Percentiles rank a stretch among this genome's conserved stretches.
These are phyloP conservation scores for Scartelaos histophorus DNA, from an alignment of 2,113 vertebrate species.

Conservation along the genomic window DNA sequence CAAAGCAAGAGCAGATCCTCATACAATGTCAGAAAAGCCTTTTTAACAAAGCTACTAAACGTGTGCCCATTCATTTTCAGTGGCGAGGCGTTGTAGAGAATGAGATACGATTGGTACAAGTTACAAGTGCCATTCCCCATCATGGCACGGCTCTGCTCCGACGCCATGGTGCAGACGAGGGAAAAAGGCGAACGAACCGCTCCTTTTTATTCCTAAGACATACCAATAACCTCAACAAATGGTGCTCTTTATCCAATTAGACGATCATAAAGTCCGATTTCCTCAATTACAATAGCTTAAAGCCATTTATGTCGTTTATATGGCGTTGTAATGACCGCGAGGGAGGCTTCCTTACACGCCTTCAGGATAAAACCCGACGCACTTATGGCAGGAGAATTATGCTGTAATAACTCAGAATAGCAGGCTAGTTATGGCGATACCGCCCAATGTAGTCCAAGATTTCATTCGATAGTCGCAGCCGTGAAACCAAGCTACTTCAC, in stretches of 20 bases:
- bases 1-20: background rate
- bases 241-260: background rate
- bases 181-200: conserved; percentile 18
- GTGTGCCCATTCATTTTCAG: conserved; percentile 38
- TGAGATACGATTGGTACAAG: background rate
- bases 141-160: conserved; percentile 16
- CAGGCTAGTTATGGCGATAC: conserved; percentile 10
- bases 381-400: conserved; percentile 31
- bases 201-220: background rate
- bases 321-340: background rate
- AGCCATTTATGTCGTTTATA: conserved; percentile 1
- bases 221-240: background rate
- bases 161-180: conserved; percentile 37
- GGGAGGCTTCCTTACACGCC: conserved; percentile 27
- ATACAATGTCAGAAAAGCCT: conserved; percentile 8
- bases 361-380: conserved; percentile 33
- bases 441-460: conserved; percentile 28
- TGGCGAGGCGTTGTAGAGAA: conserved; percentile 42
- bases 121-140: conserved; percentile 11
- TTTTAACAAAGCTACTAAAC: conserved; percentile 13
- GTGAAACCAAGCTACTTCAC: conserved; percentile 25
- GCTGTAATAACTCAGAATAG: conserved; percentile 43
- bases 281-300: background rate
- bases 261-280: background rate
- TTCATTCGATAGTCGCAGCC: conserved; percentile 33